Conservation (phyloP, 2,797 vertebrate genomes). For the Gastrophryne carolinensis region DNA sequence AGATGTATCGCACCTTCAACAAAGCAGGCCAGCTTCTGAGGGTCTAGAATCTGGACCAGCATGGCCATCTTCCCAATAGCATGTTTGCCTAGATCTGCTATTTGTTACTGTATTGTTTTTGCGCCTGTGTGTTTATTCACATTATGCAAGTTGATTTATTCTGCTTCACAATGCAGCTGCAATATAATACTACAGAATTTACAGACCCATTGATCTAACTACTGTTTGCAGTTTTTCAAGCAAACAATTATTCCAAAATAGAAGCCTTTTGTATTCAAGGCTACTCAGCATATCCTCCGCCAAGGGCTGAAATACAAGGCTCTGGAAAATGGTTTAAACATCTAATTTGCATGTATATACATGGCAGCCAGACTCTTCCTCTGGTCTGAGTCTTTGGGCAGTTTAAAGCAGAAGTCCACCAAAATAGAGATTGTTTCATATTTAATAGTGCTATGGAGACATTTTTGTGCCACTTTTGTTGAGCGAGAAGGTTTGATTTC, state of each 20-base stretch:
- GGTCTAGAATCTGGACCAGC: background rate
- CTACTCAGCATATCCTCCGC: slow-evolving; percentile 8
- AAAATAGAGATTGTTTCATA: no score
- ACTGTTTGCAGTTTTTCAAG: background rate
- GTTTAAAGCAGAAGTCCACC: no score
- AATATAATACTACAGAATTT: background rate
- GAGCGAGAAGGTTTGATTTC: no score
- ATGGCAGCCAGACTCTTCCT: background rate
- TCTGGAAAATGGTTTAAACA: background rate
- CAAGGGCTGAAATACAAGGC: background rate
- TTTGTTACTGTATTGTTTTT: slow-evolving; percentile 18
- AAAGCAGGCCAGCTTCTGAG: background rate
- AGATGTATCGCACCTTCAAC: no score
- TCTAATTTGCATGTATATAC: background rate
- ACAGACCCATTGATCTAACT: background rate
- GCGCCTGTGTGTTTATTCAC: slow-evolving; percentile 6
- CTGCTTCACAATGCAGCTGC: slow-evolving; percentile 6
- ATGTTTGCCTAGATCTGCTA: background rate
- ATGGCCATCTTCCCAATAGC: background rate
- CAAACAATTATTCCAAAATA: background rate
- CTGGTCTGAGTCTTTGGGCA: no score
- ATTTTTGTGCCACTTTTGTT: no score
- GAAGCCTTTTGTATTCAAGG: slow-evolving; percentile 13
- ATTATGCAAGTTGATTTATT: slow-evolving; percentile 2
- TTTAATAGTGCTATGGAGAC: no score